Base-by-base conservation (phyloP, 2,888 invertebrate species). In the Aleiodes testaceus region DNA sequence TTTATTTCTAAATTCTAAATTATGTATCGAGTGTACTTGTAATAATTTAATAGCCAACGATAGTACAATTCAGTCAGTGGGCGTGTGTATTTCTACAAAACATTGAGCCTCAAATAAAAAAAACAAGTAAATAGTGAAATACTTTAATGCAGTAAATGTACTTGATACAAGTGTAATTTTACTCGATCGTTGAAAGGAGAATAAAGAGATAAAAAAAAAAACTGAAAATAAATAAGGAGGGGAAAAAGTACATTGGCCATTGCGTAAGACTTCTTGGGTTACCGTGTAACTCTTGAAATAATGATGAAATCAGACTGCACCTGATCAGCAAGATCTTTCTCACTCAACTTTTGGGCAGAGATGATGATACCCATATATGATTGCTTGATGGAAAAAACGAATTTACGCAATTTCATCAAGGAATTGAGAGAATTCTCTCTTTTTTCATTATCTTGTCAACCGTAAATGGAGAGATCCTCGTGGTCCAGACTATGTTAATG, bases 401-500 rank as follows among this genome's bases (percentile, higher is more conserved):
- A 59, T n/a, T 59, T 59, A 16, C 42, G 59, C 59, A 59, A 59
- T 59, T 59, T 36, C 59, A 36, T 16, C 59, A 42, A 55, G 26
- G 36, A 59, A 59, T 59, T 36, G 36, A 9, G 36, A 36, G 36
- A 59, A 59, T 30, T 55, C 42, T 59, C 18, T 36, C 9, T 36
- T 36, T 9, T 36, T 11, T 36, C 36, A 26, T 26, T 16, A 7
- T 47, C 14, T 7, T 22, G 45, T 45, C 22, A n/a, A 45, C 63
- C 63, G 18, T 45, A 45, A 45, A 63, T 47, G 63, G 63, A n/a
- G 26, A 44, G 45, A 63, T 22, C 44, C 45, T 44, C 45, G 16
- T 22, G 45, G 20, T 45, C 45, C 63, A 63, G 63, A 44, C 63
- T 81, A 81, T 81, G 81, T 78, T 79, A 81, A 81, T 81, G 53